phyloP scores from a whole-genome alignment of 2,113 vertebrate species.

The Pongo pygmaeus region DNA sequence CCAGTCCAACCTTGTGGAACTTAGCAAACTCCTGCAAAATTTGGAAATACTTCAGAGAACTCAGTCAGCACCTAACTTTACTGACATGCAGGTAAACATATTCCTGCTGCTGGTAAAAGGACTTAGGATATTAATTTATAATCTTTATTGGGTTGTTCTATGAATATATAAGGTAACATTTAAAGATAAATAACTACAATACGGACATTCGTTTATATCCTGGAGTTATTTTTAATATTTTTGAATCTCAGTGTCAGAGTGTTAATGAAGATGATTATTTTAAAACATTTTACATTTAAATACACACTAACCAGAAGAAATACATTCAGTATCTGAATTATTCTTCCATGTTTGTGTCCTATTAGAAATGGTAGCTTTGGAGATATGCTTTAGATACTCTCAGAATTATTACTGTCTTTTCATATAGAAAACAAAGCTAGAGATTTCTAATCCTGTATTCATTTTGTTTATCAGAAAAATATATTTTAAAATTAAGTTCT shows the following conservation, averaged over 20 bases:
- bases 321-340: neutral
- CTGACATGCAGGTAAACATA: slow-evolving; percentile 92
- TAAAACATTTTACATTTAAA: slow-evolving; percentile 38
- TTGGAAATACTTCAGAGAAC: slow-evolving; percentile 99
- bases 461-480: slow-evolving; percentile 10
- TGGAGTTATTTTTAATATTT: slow-evolving; percentile 18
- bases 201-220: slow-evolving; percentile 48
- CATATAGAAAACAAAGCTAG: neutral
- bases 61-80: slow-evolving; percentile 98
- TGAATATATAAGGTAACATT: slow-evolving; percentile 13
- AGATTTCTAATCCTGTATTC: neutral
- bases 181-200: neutral
- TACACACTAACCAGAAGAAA: neutral
- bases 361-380: slow-evolving; percentile 20
- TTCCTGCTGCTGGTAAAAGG: slow-evolving; percentile 73
- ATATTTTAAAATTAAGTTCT: neutral
- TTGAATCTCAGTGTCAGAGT: slow-evolving; percentile 36
- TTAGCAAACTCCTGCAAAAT: slow-evolving; percentile 96
- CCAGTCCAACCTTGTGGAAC: slow-evolving; percentile 96
- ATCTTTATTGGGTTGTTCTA: neutral
- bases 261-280: neutral
- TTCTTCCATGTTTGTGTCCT: neutral
- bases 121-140: neutral
- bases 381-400: slow-evolving; percentile 15
- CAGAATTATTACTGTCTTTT: slow-evolving; percentile 38